Conservation (phyloP, 2,113 vertebrate species). For the Laterallus jamaicensis region DNA sequence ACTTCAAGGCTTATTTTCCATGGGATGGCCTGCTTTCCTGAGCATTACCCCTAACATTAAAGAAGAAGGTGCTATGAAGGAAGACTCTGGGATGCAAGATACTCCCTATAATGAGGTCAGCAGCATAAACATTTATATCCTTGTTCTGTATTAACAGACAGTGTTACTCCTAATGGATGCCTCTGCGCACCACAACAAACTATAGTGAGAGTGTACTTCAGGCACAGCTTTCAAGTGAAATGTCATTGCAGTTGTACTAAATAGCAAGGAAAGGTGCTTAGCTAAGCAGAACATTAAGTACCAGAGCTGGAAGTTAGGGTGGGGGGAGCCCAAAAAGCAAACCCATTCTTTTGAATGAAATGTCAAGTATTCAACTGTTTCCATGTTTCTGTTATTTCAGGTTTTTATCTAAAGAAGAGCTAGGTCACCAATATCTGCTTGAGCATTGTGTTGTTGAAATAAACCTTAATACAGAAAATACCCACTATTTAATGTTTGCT, state of each 20-base stretch:
- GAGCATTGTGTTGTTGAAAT: background rate
- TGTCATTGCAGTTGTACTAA: background rate
- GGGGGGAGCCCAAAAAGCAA: background rate
- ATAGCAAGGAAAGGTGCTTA: background rate
- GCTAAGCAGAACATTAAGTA: background rate
- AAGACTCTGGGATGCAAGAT: slow-evolving; percentile 96
- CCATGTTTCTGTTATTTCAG: background rate
- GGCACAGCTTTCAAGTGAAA: background rate
- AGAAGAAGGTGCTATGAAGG: slow-evolving; percentile 98
- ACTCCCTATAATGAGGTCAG: slow-evolving; percentile 96
- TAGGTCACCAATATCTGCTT: background rate
- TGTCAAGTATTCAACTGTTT: background rate
- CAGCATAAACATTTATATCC: background rate
- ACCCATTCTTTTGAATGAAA: background rate
- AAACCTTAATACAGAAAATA: background rate
- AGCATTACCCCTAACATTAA: slow-evolving; percentile 96
- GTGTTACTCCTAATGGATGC: background rate
- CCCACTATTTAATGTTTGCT: too few relatives aligned
- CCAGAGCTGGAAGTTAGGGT: background rate
- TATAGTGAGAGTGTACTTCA: background rate
- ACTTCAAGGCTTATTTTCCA: slow-evolving; percentile 88
- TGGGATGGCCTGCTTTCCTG: slow-evolving; percentile 98
- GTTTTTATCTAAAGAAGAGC: background rate
- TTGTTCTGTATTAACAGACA: background rate
- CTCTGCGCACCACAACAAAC: background rate